phyloP scores from a whole-genome alignment of 2,888 invertebrate genomes.

The Lasius fuliginosus region DNA sequence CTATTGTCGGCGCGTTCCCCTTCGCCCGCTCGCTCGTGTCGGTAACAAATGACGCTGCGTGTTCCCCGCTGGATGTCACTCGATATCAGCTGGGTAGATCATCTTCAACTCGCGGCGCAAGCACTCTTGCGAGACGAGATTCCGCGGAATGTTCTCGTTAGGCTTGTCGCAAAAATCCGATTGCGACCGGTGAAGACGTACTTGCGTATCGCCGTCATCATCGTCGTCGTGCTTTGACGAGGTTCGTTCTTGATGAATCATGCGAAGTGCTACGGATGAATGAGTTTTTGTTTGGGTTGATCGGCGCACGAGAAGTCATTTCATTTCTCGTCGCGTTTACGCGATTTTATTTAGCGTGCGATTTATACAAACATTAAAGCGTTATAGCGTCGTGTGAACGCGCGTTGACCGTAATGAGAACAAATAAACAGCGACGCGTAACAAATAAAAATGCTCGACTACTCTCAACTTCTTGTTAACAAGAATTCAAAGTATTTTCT shows the following conservation, averaged over 20 bases:
- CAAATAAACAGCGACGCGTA: background rate
- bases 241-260: conserved; percentile 33
- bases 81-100: conserved; percentile 72
- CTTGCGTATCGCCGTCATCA: conserved; percentile 42
- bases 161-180: conserved; percentile 59
- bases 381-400: background rate
- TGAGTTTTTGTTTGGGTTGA: background rate
- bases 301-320: background rate
- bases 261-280: conserved; percentile 8
- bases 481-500: background rate
- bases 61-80: conserved; percentile 66
- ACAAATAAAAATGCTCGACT: background rate
- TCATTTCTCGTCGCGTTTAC: background rate
- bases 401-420: background rate
- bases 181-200: conserved; percentile 23
- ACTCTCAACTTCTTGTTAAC: background rate
- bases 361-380: background rate
- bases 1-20: conserved; percentile 71
- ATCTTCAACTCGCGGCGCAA: conserved; percentile 66
- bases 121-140: conserved; percentile 59
- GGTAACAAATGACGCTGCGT: conserved; percentile 77
- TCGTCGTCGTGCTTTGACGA: conserved; percentile 33
- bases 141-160: conserved; percentile 57
- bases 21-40: conserved; percentile 65
- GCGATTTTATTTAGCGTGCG: background rate